Base-by-base conservation (phyloP, 2,113 vertebrate species). In the Vidua chalybeata region DNA sequence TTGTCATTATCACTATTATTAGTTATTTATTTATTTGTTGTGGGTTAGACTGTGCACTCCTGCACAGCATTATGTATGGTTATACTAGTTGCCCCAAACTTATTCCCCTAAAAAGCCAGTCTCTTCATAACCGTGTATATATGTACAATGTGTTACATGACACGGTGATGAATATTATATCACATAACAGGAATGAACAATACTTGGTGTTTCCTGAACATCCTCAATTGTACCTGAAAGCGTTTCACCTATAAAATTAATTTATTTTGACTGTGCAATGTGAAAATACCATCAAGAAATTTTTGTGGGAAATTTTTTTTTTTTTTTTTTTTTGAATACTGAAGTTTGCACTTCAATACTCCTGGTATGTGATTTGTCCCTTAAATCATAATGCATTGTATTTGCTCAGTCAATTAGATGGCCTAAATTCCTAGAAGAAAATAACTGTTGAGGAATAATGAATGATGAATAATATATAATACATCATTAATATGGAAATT, bases 391-490 rank as follows among this genome's bases (percentile, higher is more conserved):
- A 59, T 45, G 27, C 33, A 71, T 59, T 96, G 19, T 67, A 48
- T 87, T 83, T 93, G 9, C 43, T 83, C 35, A 46, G 55, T 77
- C 33, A 86, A 83, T 79, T 84, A 55, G 63, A 35, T 0, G 9
- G 59, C 20, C 55, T 66, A 52, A 76, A 93, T 62, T 94, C 26
- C 49, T 93, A 48, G 26, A 79, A 82, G 23, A 93, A 93, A 96
- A 74, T n/a, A 90, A 74, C 35, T 30, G 43, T 49, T 63, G 33
- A 85, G 63, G 51, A 94, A 74, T 94, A 91, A 89, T 75, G 37
- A 89, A 87, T 68, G 22, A 89, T 28, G 16, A 83, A 76, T 79
- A 73, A 83, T 80, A 92, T 80, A 46, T 62, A 87, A 85, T 64
- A 31, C 33, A 74, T 76, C 10, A 63, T 33, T 94, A 51, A 58